Evolutionary conservation across 2,888 invertebrate genomes (phyloP), one percentile per base, ranked within the genome.

Genomic region (Tachina lurida): DNA sequence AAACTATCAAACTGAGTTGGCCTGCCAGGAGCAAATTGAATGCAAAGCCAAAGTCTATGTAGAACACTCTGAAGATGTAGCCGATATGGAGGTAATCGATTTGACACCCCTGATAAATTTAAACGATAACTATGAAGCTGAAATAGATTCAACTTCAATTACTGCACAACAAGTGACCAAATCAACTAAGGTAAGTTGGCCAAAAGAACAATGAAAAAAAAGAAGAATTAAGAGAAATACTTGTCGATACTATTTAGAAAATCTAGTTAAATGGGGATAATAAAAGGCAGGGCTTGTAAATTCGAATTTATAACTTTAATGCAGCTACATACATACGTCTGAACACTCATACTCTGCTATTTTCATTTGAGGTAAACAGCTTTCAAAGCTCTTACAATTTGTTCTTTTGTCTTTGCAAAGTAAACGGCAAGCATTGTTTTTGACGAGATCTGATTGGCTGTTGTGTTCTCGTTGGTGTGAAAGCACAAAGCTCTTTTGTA

Each of bases 91-190:
- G 76, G 76, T 89, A 86, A 88, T 93, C 87, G 92, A 93, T 89
- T 89, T 93, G 87, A 92, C 92, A 80, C 91, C 93, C 22, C 87
- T 93, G 88, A 92, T 92, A 89, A 92, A 91, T 88, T 89, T 90
- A 82, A 89, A 87, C 75, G 89, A 90, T 84, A 93, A 93, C 90
- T 93, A 93, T 86, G 90, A 92, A 87, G 93, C 93, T 15, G 87
- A 84, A 78, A 88, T 93, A 78, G 90, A 90, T 80, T 87, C 90
- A 86, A 88, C 90, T 54, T 86, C 88, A 82, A 88, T 89, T 83
- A 87, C 88, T 84, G 88, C 88, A 87, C 87, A 90, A 76, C 89
- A 90, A 87, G 87, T 91, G 85, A 87, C 88, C 84, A 90, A 90
- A 87, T 88, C 91, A 56, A 90, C 90, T 54, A 91, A 92, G 91